Base-by-base conservation (phyloP, 1,140 invertebrate species). In the Drosophila asahinai region DNA sequence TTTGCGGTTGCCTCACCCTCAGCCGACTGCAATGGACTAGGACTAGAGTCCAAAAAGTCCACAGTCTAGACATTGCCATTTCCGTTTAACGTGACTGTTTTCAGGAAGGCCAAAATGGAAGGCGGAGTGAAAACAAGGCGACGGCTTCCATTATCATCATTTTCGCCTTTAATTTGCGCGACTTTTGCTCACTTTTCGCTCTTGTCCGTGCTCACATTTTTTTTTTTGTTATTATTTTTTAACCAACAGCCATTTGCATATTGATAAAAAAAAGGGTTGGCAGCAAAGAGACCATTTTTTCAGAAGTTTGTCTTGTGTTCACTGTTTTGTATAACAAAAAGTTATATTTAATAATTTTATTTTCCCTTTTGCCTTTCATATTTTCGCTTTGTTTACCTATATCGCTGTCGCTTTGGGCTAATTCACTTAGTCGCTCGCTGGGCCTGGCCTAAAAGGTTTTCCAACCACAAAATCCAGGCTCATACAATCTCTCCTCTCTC, bases 51-150 rank as follows among this genome's bases (percentile, higher is more conserved):
- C 67, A 61, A 74, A 74, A 73, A 73, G 77, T 81, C 82, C 77
- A 80, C 62, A 89, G 84, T 89, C 86, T 90, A 89, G 86, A 89
- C 86, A 90, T 89, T 81, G 86, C 86, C 86, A 90, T 90, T 89
- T 89, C 86, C 86, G 86, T 76, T 89, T 79, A 90, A 89, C 86
- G 84, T 89, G 84, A 87, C 81, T 86, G 77, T 68, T 65, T 73
- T 71, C 77, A 60, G 68, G 40, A 60, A 43, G 43, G 42, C 33
- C 12, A 58, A 43, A 42, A 55, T 42, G 55, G 38, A 67, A 30
- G 25, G 43, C 33, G 36, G 65, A 68, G 73, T 48, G 40, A 58
- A 59, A 62, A 72, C 47, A 48, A 43, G 49, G 57, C 60, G 67
- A 55, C 40, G 72, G 67, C 51, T 78, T 62, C 58, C 63, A 83